Evolutionary conservation across 2,113 vertebrate genomes (phyloP).

Genomic region (Anseranas semipalmata): DNA sequence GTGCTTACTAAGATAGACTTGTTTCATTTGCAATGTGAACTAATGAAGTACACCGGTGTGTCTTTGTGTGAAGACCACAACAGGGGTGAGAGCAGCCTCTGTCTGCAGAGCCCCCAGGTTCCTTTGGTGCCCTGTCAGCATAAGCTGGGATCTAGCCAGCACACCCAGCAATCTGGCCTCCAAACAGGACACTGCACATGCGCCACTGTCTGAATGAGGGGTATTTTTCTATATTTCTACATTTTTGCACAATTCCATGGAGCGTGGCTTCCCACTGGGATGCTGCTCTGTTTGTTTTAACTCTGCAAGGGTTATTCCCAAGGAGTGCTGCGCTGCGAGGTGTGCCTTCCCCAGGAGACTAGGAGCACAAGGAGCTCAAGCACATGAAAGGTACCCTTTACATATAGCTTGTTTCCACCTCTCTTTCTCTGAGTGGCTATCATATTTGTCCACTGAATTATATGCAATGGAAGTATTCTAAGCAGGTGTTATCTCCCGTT

Average conservation of each 20-base stretch:
- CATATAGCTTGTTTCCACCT: rapidly evolving
- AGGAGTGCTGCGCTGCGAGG: not conserved
- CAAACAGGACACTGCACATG: not conserved
- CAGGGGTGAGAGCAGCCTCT: not conserved
- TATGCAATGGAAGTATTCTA: not conserved
- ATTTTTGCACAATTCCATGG: not conserved
- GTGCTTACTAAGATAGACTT: not conserved
- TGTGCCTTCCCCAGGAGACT: not conserved
- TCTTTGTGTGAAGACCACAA: not conserved
- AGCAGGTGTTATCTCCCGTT: not conserved
- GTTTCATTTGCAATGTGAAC: not conserved
- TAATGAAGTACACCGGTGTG: not conserved
- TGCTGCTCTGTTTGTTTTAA: not conserved
- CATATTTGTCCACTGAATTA: not conserved
- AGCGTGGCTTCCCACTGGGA: not conserved
- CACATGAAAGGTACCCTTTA: not conserved
- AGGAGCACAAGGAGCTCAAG: not conserved
- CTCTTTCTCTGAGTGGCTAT: not conserved
- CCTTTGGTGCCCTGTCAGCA: not conserved
- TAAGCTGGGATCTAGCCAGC: not conserved
- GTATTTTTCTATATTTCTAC: not conserved
- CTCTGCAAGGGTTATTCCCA: not conserved
- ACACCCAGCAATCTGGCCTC: not conserved
- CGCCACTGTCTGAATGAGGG: not conserved
- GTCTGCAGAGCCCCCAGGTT: not conserved